These are phyloP conservation scores for Allophyes oxyacanthae DNA, from an alignment of 2,888 invertebrate genomes.

Conservation along the genomic window DNA sequence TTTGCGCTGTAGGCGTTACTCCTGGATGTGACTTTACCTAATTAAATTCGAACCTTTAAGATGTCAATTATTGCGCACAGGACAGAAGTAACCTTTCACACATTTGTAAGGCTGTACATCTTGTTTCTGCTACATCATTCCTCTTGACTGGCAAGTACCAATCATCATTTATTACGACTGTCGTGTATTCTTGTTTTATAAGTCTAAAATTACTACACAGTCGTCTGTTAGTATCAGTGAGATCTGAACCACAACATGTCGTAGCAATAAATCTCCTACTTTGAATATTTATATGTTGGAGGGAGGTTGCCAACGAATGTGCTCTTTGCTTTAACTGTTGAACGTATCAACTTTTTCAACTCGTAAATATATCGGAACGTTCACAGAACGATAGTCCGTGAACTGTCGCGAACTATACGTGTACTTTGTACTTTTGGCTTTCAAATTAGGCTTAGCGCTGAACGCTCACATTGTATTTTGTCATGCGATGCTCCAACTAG, in stretches of 20 bases:
- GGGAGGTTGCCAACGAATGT: constrained; percentile 66
- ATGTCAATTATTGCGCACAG: constrained; percentile 16
- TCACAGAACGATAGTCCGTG: constrained; percentile 67
- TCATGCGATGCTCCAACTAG: constrained; percentile 74
- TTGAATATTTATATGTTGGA: constrained; percentile 61
- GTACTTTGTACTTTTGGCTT: constrained; percentile 73
- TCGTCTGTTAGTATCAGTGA: constrained; percentile 41
- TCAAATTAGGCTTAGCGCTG: constrained; percentile 74
- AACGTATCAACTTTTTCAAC: constrained; percentile 64
- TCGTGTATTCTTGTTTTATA: constrained; percentile 47
- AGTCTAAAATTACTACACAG: constrained; percentile 50
- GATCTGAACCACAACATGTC: constrained; percentile 63
- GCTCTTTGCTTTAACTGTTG: constrained; percentile 61
- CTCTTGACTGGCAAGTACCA: constrained; percentile 41
- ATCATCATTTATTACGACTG: constrained; percentile 56
- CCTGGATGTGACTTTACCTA: constrained; percentile 24
- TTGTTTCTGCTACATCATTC: constrained; percentile 40
- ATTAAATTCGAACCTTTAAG: constrained; percentile 33
- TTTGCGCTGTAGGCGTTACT: constrained; percentile 27
- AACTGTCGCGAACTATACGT: constrained; percentile 63
- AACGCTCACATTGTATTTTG: constrained; percentile 74
- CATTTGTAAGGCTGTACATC: constrained; percentile 44
- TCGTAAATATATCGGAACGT: constrained; percentile 70
- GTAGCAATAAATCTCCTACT: constrained; percentile 64
- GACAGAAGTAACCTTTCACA: constrained; percentile 38